Evolutionary conservation across 2,113 vertebrate species (phyloP).

Genomic region (Chionodraco myersi): DNA sequence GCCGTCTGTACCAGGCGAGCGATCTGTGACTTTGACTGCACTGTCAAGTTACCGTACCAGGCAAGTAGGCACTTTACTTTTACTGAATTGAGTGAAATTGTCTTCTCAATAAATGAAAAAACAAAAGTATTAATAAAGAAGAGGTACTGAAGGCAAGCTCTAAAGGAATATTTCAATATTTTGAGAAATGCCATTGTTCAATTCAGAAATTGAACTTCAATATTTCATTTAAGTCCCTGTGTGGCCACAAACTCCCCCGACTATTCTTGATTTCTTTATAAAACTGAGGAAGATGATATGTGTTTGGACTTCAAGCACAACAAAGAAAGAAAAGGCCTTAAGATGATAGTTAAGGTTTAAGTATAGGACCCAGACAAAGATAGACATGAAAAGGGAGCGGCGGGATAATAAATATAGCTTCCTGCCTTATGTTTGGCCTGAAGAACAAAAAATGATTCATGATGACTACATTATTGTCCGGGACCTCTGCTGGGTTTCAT

Average conservation of each 20-base stretch:
- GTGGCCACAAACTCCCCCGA: neutral
- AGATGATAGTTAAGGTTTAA: conserved; percentile 8
- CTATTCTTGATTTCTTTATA: too few species aligned
- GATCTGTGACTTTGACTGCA: too few species aligned
- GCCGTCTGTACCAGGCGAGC: too few species aligned
- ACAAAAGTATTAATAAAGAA: neutral
- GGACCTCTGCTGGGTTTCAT: conserved; percentile 37
- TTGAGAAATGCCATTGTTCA: too few species aligned
- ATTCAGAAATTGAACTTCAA: too few species aligned
- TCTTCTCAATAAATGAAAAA: neutral
- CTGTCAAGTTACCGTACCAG: too few species aligned
- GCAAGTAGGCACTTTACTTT: too few species aligned
- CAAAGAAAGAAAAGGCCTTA: neutral
- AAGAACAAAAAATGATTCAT: conserved; percentile 37
- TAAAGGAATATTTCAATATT: too few species aligned
- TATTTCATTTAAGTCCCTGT: too few species aligned
- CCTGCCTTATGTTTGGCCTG: conserved; percentile 51
- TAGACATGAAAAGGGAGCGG: conserved; percentile 31
- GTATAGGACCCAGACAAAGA: conserved; percentile 45
- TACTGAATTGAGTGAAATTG: neutral
- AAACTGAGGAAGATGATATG: neutral
- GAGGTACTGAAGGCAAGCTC: neutral
- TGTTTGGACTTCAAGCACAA: neutral
- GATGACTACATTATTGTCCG: conserved; percentile 26
- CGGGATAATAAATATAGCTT: conserved; percentile 58